phyloP scores from a whole-genome alignment of 2,797 vertebrate genomes.

The Apogon hyalosoma region DNA sequence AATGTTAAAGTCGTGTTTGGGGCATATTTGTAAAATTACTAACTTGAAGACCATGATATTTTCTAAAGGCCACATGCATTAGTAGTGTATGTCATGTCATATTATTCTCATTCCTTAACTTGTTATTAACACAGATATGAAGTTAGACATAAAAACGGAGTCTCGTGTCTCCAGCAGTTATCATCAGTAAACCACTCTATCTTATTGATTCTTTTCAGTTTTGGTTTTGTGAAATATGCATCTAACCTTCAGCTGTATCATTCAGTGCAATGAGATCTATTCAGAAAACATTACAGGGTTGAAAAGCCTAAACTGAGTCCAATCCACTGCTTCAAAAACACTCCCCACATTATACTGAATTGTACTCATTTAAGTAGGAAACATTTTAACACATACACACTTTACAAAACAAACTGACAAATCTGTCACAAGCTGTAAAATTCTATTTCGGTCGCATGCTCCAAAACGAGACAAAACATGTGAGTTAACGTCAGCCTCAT shows the following conservation, averaged over 20 bases:
- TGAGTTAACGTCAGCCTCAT: conserved; percentile 30
- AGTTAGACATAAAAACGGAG: not conserved
- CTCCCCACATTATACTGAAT: no score
- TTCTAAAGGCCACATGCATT: conserved; percentile 26
- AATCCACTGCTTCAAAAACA: no score
- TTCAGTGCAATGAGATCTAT: no score
- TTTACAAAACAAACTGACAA: not conserved
- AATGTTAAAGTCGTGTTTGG: conserved; percentile 9
- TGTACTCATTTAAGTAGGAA: not conserved
- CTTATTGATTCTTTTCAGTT: no score
- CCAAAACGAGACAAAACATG: conserved; percentile 15
- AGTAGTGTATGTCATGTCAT: conserved; percentile 1
- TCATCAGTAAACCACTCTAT: no score
- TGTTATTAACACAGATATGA: not conserved
- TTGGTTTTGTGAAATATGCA: no score
- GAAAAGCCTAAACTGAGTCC: no score
- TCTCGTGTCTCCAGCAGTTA: no score
- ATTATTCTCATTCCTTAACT: not conserved
- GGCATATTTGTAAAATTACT: not conserved
- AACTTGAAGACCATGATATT: conserved; percentile 5
- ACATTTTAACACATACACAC: not conserved
- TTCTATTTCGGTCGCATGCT: conserved; percentile 22
- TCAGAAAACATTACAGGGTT: no score
- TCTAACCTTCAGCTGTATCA: no score
- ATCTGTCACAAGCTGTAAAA: not conserved